Conservation (phyloP, 2,113 vertebrate species). For the Ptilonorhynchus violaceus region DNA sequence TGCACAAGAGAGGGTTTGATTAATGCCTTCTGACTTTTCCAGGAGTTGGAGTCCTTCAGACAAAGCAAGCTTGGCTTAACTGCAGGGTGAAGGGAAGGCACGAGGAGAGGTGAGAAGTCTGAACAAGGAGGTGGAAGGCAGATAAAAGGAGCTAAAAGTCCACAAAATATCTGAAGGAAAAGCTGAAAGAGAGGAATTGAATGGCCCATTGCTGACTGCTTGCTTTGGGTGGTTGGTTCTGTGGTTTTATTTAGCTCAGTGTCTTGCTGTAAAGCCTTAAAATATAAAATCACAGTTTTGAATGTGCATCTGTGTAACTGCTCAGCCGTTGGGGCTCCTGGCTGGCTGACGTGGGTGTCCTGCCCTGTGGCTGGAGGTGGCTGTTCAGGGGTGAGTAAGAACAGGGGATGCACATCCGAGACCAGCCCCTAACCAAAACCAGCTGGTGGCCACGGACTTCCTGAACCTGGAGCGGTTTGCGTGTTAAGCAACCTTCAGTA, state of each 20-base stretch:
- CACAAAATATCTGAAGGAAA: not conserved
- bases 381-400: not conserved
- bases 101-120: not conserved
- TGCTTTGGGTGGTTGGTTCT: not conserved
- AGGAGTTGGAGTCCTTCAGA: not conserved
- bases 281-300: not conserved
- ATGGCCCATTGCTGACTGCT: not conserved
- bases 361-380: not conserved
- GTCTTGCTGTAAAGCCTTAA: not conserved
- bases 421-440: not conserved
- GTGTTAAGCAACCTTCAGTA: fast-evolving
- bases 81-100: not conserved
- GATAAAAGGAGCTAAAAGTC: not conserved
- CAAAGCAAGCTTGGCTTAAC: not conserved
- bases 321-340: fast-evolving
- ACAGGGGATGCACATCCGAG: not conserved
- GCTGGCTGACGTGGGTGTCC: not conserved
- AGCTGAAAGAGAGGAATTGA: not conserved
- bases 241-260: not conserved
- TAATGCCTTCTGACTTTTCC: not conserved
- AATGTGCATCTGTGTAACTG: not conserved
- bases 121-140: not conserved
- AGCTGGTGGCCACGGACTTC: not conserved
- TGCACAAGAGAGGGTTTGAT: not conserved
- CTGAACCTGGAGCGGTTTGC: not conserved